Percentiles rank a stretch among this genome's conserved stretches.
phyloP scores from a whole-genome alignment of 2,888 invertebrate species.

The Ferrisia virgata region DNA sequence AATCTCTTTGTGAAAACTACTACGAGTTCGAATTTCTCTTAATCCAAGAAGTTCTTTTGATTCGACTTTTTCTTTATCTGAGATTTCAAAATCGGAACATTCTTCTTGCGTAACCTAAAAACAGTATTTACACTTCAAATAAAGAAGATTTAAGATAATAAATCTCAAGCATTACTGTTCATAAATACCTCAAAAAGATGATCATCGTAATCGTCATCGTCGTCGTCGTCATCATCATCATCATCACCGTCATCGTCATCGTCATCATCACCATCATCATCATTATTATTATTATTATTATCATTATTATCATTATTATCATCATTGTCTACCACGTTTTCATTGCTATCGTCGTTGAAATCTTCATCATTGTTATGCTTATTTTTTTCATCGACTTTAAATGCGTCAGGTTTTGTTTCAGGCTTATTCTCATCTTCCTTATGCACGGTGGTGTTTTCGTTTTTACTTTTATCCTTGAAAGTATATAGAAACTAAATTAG shows the following conservation, averaged over 20 bases:
- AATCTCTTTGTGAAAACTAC: neutral
- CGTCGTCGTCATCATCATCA: neutral
- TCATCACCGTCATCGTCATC: neutral
- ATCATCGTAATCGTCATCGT: neutral
- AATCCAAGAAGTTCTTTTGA: neutral
- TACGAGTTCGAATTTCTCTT: neutral
- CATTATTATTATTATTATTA: too few relatives aligned
- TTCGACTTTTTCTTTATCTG: neutral
- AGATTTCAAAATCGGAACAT: neutral
- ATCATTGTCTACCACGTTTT: too few relatives aligned
- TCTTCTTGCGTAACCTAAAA: neutral
- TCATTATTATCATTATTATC: too few relatives aligned
- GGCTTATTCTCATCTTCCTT: neutral
- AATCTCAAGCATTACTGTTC: neutral
- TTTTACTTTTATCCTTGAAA: neutral
- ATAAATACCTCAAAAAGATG: neutral
- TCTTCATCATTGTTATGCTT: neutral
- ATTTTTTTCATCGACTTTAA: neutral
- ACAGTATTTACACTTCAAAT: too few relatives aligned
- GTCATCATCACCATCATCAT: neutral
- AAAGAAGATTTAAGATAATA: neutral
- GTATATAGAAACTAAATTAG: neutral
- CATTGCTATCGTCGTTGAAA: too few relatives aligned
- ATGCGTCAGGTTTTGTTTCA: neutral
- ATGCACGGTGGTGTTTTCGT: neutral